These are phyloP conservation scores for Xenus cinereus DNA, from an alignment of 2,113 vertebrate genomes.

Conservation along the genomic window DNA sequence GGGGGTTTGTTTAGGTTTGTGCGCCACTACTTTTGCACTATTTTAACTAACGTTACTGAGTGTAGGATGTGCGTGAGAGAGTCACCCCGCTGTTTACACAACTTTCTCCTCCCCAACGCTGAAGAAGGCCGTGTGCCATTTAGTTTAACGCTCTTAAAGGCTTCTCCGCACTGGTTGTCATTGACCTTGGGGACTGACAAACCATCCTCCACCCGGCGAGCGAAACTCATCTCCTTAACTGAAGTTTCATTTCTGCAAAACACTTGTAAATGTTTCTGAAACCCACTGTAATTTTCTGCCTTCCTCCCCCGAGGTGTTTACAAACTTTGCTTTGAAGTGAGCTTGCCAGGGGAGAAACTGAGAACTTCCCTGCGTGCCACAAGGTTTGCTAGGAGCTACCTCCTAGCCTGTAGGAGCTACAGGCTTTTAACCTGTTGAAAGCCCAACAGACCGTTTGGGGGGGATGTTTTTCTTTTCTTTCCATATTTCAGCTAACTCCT, in stretches of 20 bases:
- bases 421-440: not conserved
- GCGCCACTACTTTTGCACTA: not conserved
- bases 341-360: not conserved
- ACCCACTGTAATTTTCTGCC: not conserved
- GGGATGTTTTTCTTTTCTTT: not conserved
- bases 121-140: not conserved
- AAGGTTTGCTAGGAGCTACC: not conserved
- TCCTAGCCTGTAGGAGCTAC: too few relatives aligned
- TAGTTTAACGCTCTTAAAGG: not conserved
- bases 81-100: not conserved
- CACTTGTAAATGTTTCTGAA: constrained; percentile 5
- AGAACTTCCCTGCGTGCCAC: not conserved
- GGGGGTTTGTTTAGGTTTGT: not conserved
- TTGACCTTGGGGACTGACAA: not conserved
- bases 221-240: not conserved
- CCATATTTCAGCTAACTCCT: not conserved
- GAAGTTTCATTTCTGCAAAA: constrained; percentile 25
- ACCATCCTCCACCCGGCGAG: not conserved
- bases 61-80: not conserved
- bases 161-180: not conserved
- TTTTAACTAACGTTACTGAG: not conserved
- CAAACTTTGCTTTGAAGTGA: constrained; percentile 1
- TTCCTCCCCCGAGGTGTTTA: not conserved
- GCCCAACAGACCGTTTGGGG: not conserved
- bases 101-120: not conserved